Percentiles rank a stretch among this genome's conserved stretches.
phyloP scores from a whole-genome alignment of 2,797 vertebrate genomes.

The Staurois parvus region DNA sequence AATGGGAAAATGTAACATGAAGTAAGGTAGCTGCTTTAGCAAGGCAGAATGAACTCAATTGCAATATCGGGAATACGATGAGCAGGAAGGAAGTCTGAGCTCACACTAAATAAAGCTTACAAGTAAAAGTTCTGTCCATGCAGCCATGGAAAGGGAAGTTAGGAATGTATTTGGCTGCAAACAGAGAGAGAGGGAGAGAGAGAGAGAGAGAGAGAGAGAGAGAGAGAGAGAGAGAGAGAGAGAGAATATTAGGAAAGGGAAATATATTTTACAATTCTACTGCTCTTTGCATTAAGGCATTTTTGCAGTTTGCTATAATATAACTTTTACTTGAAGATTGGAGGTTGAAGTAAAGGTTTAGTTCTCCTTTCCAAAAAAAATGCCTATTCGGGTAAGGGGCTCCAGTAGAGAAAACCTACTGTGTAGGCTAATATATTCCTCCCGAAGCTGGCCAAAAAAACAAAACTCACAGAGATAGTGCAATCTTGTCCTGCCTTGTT shows the following conservation, averaged over 20 bases:
- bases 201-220: not conserved
- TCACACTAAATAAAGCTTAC: constrained; percentile 36
- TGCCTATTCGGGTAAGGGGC: too few relatives aligned
- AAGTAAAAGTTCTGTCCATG: constrained; percentile 36
- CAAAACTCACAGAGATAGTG: too few relatives aligned
- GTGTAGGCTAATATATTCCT: too few relatives aligned
- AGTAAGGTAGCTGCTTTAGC: not conserved
- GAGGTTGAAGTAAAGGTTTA: not conserved
- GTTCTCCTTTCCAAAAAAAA: too few relatives aligned
- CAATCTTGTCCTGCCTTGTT: too few relatives aligned
- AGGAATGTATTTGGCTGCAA: constrained; percentile 40
- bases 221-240: too few relatives aligned
- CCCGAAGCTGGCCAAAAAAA: too few relatives aligned
- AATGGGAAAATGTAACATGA: not conserved
- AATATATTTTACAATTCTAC: constrained; percentile 24
- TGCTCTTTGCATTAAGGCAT: not conserved
- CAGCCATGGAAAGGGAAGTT: constrained; percentile 36
- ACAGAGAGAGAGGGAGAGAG: not conserved
- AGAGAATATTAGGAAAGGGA: constrained; percentile 7
- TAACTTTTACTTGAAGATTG: not conserved
- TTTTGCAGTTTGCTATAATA: not conserved
- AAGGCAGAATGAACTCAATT: not conserved
- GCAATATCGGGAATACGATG: constrained; percentile 12
- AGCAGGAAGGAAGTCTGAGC: constrained; percentile 57
- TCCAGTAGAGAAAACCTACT: too few relatives aligned